Evolutionary conservation across 53 echinoderm and acorn worm genomes (phyloP).

Genomic region (Crossaster papposus): DNA sequence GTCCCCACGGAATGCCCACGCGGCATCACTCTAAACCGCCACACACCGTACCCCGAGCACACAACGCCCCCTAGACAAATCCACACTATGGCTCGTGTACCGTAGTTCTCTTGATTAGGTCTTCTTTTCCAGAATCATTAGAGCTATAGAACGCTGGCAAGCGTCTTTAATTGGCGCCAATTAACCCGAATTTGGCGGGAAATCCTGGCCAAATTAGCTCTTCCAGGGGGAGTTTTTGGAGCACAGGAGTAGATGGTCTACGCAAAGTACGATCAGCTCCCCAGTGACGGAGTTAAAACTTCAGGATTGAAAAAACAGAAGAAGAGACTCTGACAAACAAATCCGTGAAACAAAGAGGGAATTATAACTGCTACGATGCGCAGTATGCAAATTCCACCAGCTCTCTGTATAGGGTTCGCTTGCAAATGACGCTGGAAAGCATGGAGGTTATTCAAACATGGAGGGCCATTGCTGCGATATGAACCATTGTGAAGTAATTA

Average conservation of each 20-base stretch:
- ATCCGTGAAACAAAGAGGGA: background rate
- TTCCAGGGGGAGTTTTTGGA: background rate
- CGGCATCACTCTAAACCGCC: slow-evolving; percentile 1
- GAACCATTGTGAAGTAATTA: too few species aligned
- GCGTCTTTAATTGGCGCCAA: slow-evolving; percentile 54
- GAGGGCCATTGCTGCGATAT: too few species aligned
- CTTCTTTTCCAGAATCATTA: slow-evolving; percentile 37
- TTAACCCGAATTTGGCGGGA: slow-evolving; percentile 48
- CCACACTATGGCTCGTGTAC: background rate
- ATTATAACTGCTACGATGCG: background rate
- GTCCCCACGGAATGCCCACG: slow-evolving; percentile 19
- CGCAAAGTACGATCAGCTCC: slow-evolving; percentile 22
- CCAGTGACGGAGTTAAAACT: slow-evolving; percentile 16
- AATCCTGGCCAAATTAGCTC: slow-evolving; percentile 45
- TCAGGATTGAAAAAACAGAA: background rate
- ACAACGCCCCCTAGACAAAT: slow-evolving; percentile 28
- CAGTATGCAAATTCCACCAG: background rate
- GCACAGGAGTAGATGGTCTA: background rate
- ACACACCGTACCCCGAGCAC: background rate
- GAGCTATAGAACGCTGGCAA: slow-evolving; percentile 4
- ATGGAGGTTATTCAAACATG: too few species aligned
- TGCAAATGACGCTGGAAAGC: too few species aligned
- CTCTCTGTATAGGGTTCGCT: too few species aligned
- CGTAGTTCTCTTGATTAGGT: slow-evolving; percentile 16
- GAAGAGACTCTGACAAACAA: background rate